A percentile compares a stretch with the other conserved stretches of the same genome.
Conservation (phyloP, 2,888 invertebrate genomes). For the Latheticus oryzae region DNA sequence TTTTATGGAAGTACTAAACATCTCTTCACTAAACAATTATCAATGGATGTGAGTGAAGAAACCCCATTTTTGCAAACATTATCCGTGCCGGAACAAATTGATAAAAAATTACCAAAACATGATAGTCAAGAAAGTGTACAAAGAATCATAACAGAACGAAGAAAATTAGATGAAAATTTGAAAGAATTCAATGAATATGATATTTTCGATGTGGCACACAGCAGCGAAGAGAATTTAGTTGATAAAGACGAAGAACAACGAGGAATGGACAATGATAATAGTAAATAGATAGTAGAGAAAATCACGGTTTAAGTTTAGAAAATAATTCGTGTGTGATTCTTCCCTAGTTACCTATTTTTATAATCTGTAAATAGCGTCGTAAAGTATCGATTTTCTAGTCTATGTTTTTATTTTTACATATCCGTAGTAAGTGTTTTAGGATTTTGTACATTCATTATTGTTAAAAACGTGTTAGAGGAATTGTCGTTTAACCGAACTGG, state of each 20-base stretch:
- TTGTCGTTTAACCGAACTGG: conserved; percentile 38
- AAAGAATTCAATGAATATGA: conserved; percentile 61
- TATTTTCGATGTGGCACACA: conserved; percentile 60
- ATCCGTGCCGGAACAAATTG: conserved; percentile 29
- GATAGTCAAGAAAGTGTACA: conserved; percentile 69
- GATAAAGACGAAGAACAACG: conserved; percentile 45
- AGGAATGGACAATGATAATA: conserved; percentile 41
- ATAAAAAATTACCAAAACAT: conserved; percentile 56
- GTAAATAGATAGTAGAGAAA: conserved; percentile 39
- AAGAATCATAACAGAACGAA: conserved; percentile 72
- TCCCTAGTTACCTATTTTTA: conserved; percentile 46
- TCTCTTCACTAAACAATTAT: conserved; percentile 69
- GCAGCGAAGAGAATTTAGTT: conserved; percentile 56
- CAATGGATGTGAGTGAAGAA: conserved; percentile 69
- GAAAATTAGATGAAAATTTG: conserved; percentile 69
- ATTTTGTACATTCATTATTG: conserved; percentile 50
- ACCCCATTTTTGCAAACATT: conserved; percentile 63
- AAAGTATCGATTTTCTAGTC: conserved; percentile 43
- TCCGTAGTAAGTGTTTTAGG: conserved; percentile 47
- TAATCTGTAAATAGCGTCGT: conserved; percentile 50
- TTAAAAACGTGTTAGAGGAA: conserved; percentile 45
- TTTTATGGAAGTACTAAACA: conserved; percentile 69
- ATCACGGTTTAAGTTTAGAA: conserved; percentile 36
- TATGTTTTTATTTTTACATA: conserved; percentile 52
- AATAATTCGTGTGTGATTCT: conserved; percentile 36